Evolutionary conservation across 2,113 vertebrate species (phyloP).

Genomic region (Corvus hawaiiensis): DNA sequence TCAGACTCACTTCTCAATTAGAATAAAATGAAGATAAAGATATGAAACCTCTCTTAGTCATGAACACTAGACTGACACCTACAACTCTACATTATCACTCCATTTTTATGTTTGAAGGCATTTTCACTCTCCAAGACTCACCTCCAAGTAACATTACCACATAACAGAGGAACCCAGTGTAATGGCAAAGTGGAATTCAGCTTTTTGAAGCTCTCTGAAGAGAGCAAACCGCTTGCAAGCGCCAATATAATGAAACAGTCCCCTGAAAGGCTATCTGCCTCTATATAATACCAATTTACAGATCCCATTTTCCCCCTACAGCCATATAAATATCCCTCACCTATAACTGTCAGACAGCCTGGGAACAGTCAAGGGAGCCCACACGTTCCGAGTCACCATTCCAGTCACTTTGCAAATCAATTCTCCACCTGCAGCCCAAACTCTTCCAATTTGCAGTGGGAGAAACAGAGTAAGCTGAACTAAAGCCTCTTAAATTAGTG

Average conservation of each 20-base stretch:
- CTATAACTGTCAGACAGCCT: neutral
- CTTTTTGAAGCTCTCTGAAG: constrained; percentile 22
- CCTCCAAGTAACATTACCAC: neutral
- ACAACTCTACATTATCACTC: neutral
- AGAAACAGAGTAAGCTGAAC: neutral
- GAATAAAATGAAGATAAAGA: constrained; percentile 65
- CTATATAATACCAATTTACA: neutral
- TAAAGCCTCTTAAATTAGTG: neutral
- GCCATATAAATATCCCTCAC: neutral
- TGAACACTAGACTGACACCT: constrained; percentile 45
- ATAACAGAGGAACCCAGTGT: constrained; percentile 2
- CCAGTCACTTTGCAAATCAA: neutral
- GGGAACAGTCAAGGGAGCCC: neutral
- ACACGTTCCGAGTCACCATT: fast-evolving
- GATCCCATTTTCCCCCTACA: neutral
- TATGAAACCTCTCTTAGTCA: constrained; percentile 62
- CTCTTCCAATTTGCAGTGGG: neutral
- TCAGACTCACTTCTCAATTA: constrained; percentile 72
- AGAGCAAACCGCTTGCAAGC: neutral
- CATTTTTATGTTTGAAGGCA: constrained; percentile 30
- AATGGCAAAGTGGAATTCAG: constrained; percentile 5
- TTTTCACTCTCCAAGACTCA: constrained; percentile 33
- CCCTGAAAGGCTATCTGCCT: neutral
- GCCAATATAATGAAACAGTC: neutral
- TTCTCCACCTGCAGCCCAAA: neutral